Percentiles rank a stretch among this genome's conserved stretches.
These are phyloP conservation scores for Thunnus thynnus DNA, from an alignment of 2,113 vertebrate genomes.

Conservation along the genomic window DNA sequence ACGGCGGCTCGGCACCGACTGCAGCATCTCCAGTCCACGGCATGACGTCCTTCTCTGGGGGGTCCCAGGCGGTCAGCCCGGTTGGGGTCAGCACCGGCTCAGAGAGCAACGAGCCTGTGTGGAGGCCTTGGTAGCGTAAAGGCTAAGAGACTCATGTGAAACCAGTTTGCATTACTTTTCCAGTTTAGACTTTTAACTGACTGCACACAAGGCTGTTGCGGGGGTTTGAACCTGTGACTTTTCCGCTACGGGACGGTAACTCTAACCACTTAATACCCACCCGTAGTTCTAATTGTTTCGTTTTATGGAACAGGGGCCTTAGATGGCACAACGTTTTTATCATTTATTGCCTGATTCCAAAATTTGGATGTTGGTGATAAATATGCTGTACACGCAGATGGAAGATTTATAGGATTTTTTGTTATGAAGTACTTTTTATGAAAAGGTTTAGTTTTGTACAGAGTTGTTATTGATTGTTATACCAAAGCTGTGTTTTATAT, in stretches of 20 bases:
- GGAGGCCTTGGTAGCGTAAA: constrained; percentile 91
- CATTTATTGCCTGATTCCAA: constrained; percentile 86
- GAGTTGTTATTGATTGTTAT: constrained; percentile 87
- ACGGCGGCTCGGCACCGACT: constrained; percentile 70
- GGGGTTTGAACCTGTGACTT: constrained; percentile 52
- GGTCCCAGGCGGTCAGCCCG: constrained; percentile 86
- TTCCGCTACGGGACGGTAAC: constrained; percentile 49
- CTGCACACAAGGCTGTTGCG: constrained; percentile 49
- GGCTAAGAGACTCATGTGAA: constrained; percentile 40
- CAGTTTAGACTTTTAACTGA: constrained; percentile 53
- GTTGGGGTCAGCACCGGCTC: constrained; percentile 81
- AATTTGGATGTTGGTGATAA: constrained; percentile 88
- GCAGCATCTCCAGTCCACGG: constrained; percentile 89
- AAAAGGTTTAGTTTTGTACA: constrained; percentile 93
- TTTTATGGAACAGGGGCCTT: constrained; percentile 88
- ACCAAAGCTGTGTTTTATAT: constrained; percentile 92
- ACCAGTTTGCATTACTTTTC: constrained; percentile 52
- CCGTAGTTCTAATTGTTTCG: constrained; percentile 84
- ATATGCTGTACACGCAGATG: constrained; percentile 84
- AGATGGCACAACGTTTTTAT: constrained; percentile 65
- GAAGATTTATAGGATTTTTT: constrained; percentile 83
- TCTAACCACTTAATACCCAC: constrained; percentile 61
- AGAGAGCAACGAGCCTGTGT: constrained; percentile 90
- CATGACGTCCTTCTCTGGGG: constrained; percentile 89
- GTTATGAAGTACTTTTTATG: constrained; percentile 85